A percentile compares a stretch with the other conserved stretches of the same genome.
Conservation (phyloP, 2,797 vertebrate species). For the Bovichtus variegatus region DNA sequence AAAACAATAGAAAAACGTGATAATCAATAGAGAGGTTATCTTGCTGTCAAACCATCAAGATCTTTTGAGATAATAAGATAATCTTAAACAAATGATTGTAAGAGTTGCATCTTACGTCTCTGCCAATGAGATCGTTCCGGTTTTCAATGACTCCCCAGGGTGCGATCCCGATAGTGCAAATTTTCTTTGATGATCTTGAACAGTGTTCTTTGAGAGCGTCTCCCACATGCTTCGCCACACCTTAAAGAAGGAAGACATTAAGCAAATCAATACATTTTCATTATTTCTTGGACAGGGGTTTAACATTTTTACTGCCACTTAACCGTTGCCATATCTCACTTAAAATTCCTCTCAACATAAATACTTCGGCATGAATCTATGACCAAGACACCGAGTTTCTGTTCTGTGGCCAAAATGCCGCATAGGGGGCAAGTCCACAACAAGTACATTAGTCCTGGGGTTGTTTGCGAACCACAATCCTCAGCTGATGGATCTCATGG, state of each 20-base stretch:
- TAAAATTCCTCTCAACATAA: background rate
- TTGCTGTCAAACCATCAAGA: background rate
- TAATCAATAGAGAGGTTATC: background rate
- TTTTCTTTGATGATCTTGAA: constrained; percentile 96
- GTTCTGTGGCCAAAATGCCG: constrained; percentile 22
- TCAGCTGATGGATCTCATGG: constrained; percentile 55
- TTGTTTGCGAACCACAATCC: constrained; percentile 56
- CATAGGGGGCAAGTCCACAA: constrained; percentile 7
- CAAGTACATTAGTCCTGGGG: constrained; percentile 33
- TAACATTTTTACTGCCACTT: background rate
- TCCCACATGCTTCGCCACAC: constrained; percentile 98
- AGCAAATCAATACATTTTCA: background rate
- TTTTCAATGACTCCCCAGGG: constrained; percentile 99
- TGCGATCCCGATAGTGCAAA: constrained; percentile 98
- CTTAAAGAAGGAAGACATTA: constrained; percentile 55
- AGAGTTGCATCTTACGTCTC: constrained; percentile 90
- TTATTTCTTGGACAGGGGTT: background rate
- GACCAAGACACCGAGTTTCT: too few relatives aligned
- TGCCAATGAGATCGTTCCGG: constrained; percentile 96
- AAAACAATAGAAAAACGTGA: background rate
- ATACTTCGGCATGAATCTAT: background rate
- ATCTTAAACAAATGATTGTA: background rate
- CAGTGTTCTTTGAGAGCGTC: constrained; percentile 97
- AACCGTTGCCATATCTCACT: background rate
- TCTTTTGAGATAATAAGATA: background rate